phyloP scores from a whole-genome alignment of 2,888 invertebrate species.

The Patella depressa region DNA sequence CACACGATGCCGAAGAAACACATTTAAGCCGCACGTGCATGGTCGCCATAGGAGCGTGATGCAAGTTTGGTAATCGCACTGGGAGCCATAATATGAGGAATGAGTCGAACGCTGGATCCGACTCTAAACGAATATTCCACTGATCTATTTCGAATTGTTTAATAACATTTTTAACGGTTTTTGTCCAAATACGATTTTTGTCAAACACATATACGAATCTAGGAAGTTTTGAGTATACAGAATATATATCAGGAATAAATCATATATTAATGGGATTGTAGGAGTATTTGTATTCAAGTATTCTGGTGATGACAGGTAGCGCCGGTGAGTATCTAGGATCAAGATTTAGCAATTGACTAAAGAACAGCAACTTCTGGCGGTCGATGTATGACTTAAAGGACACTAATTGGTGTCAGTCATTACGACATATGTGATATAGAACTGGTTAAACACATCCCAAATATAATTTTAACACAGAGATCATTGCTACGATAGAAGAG shows the following conservation, averaged over 20 bases:
- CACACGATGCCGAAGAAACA: no score
- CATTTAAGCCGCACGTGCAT: no score
- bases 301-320: background rate
- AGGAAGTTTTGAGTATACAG: background rate
- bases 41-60: no score
- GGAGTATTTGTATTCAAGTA: background rate
- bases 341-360: background rate
- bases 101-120: background rate
- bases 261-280: background rate
- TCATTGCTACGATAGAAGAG: no score
- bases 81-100: background rate
- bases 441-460: no score
- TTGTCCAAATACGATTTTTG: background rate
- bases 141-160: background rate
- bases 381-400: background rate
- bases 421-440: no score
- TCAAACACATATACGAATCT: background rate
- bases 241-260: background rate
- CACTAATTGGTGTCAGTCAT: no score
- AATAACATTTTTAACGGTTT: background rate
- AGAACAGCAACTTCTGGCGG: slow-evolving; percentile 1
- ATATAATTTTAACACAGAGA: no score
- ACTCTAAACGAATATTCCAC: background rate
- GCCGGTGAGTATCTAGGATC: background rate
- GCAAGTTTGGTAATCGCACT: no score